These are phyloP conservation scores for Drosophila fuyamai DNA, from an alignment of 1,140 invertebrate genomes.

Conservation along the genomic window DNA sequence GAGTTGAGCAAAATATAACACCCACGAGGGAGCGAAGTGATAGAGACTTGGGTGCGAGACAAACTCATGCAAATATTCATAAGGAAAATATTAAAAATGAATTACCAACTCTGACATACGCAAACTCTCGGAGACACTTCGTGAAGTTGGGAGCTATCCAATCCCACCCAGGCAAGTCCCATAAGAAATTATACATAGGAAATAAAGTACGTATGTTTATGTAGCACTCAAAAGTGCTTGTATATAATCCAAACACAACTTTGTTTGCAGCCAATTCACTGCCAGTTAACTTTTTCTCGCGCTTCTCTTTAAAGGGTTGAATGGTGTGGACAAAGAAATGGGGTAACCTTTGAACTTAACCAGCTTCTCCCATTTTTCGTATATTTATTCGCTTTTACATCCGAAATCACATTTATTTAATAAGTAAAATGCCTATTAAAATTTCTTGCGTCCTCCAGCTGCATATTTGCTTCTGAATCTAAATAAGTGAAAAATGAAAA, in stretches of 20 bases:
- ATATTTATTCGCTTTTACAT: no score
- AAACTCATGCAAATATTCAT: slow-evolving; percentile 64
- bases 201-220: slow-evolving; percentile 21
- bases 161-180: neutral
- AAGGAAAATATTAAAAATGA: slow-evolving; percentile 76
- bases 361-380: no score
- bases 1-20: slow-evolving; percentile 64
- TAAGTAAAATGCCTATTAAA: no score
- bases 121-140: slow-evolving; percentile 7
- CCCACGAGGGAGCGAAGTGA: slow-evolving; percentile 16
- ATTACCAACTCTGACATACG: slow-evolving; percentile 51
- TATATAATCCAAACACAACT: neutral
- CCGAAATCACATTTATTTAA: no score
- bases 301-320: neutral
- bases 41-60: slow-evolving; percentile 33
- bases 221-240: neutral
- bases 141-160: slow-evolving; percentile 4
- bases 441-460: no score
- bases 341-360: no score
- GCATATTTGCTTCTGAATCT: no score
- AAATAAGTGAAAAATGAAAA: no score
- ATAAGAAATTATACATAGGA: neutral
- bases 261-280: slow-evolving; percentile 22
- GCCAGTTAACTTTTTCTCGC: neutral
- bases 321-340: no score